A percentile compares a stretch with the other conserved stretches of the same genome.
Conservation (phyloP, 2,113 vertebrate species). For the Aptenodytes forsteri region DNA sequence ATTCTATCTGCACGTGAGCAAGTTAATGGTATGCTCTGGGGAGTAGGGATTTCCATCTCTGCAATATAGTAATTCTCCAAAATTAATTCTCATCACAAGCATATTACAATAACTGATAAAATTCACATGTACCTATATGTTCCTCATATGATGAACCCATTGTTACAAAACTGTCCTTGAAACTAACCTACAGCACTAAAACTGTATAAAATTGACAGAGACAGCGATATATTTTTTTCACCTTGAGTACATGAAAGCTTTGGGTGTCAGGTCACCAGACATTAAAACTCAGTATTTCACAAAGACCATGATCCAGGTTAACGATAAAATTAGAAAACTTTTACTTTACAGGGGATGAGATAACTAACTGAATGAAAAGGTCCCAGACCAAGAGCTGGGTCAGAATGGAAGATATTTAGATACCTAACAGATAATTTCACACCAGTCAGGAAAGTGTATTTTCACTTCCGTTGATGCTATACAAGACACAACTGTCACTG, state of each 20-base stretch:
- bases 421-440: not conserved
- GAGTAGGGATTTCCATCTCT: not conserved
- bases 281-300: not conserved
- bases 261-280: not conserved
- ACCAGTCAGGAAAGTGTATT: not conserved
- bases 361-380: not conserved
- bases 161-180: not conserved
- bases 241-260: not conserved
- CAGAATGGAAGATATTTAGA: not conserved
- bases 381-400: not conserved
- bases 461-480: not conserved
- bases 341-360: not conserved
- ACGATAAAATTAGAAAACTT: not conserved
- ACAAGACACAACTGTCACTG: not conserved
- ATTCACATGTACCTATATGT: accelerated
- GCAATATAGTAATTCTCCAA: not conserved
- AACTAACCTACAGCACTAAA: not conserved
- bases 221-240: not conserved
- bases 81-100: not conserved
- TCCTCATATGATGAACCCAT: not conserved
- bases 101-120: not conserved
- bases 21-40: not conserved
- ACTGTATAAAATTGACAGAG: not conserved
- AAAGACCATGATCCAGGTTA: not conserved
- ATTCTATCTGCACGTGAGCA: not conserved